Base-by-base conservation (phyloP, 2,888 invertebrate genomes). In the Limenitis arthemis region DNA sequence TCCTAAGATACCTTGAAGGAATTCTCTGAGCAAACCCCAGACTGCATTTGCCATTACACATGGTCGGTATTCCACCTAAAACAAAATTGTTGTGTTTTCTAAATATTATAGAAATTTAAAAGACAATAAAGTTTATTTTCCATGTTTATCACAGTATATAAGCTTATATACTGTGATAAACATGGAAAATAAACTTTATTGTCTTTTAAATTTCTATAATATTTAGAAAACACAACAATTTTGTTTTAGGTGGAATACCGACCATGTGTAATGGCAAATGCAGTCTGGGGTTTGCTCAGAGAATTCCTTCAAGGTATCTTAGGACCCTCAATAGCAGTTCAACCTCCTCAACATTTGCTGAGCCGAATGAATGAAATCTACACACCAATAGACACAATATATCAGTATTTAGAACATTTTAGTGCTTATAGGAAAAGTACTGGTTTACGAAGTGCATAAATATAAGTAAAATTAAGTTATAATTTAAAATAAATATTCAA, bases 331-430 rank as follows among this genome's bases (percentile, higher is more conserved):
- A 91, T 94, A 0, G 89, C 92, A 1, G 91, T 91, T 56, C 89
- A 91, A 55, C 92, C 93, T 1, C 93, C 95, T 6, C 88, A 91
- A 62, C 94, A 92, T 69, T 82, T 94, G 0, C 83, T 92, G 69
- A 90, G 88, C 62, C 88, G 92, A 58, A 92, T 94, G 91, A 94
- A 93, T 69, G 94, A 94, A 47, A 88, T 94, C 49, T 97, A 96
- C 77, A 93, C 94, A 31, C 96, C 98, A 0, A 91, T 95, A 63
- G 97, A 98, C 73, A 97, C 97, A 0, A 92, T 97, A 57, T 94
- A 95, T 64, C 98, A 98, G 73, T 98, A 98, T 73, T 86, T 97
- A 69, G 97, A 98, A 79, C 96, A 97, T 71, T 98, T 98, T 72
- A 94, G 93, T 56, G 91, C 93, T 51, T 96, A 95, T 67, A 89